These are phyloP conservation scores for Danionella cerebrum DNA, from an alignment of 2,113 vertebrate genomes.

Conservation along the genomic window DNA sequence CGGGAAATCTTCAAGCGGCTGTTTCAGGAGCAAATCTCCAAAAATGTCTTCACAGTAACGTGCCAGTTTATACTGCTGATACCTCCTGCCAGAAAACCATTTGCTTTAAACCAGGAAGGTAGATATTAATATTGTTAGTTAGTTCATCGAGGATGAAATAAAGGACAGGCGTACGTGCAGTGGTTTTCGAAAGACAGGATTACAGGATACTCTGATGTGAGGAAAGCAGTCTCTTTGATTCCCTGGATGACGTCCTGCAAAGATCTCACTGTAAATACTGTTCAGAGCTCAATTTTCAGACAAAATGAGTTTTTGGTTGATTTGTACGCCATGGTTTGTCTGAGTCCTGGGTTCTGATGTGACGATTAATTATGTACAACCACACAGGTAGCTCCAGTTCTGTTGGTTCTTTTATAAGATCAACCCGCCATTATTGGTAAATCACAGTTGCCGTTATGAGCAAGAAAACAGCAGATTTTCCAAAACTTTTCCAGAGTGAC, in stretches of 20 bases:
- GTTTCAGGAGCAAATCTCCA: constrained; percentile 89
- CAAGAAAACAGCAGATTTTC: too few species aligned
- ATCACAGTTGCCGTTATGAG: too few species aligned
- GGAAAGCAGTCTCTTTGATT: constrained; percentile 95
- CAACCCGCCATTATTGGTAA: too few species aligned
- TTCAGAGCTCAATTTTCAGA: constrained; percentile 1
- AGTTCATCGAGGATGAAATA: not conserved
- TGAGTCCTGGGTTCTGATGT: too few species aligned
- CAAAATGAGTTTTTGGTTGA: too few species aligned
- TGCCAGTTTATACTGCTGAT: constrained; percentile 98
- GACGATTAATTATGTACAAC: too few species aligned
- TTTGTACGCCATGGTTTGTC: too few species aligned
- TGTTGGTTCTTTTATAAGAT: too few species aligned
- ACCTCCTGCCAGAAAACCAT: constrained; percentile 71
- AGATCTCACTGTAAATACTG: not conserved
- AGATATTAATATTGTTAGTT: too few species aligned
- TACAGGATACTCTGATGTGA: constrained; percentile 89
- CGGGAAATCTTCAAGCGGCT: constrained; percentile 79
- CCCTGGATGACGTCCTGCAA: constrained; percentile 92
- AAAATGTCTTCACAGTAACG: constrained; percentile 97
- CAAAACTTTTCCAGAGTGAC: too few species aligned
- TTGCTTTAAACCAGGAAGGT: too few species aligned
- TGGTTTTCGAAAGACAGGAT: constrained; percentile 99
- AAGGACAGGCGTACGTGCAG: constrained; percentile 76
- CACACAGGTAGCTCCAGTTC: too few species aligned